phyloP scores from a whole-genome alignment of 2,113 vertebrate species.

The Anthoscopus minutus region DNA sequence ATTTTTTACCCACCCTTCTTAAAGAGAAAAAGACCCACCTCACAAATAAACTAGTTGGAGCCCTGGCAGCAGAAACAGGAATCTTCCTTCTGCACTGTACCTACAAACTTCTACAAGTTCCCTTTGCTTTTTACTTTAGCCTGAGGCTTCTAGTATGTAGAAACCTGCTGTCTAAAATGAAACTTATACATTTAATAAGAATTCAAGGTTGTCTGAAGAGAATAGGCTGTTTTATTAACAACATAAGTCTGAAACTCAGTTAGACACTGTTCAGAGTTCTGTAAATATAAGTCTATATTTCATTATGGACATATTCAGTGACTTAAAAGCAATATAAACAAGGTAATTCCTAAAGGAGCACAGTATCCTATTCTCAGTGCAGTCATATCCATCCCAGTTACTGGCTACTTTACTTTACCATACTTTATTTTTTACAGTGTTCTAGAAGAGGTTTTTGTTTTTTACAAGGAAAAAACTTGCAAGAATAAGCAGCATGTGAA shows the following conservation, averaged over 20 bases:
- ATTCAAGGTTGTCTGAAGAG: conserved; percentile 44
- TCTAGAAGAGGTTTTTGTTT: not conserved
- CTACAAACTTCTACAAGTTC: not conserved
- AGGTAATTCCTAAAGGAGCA: not conserved
- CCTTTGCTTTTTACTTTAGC: not conserved
- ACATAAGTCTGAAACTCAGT: conserved; percentile 58
- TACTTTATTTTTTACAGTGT: not conserved
- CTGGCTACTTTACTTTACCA: not conserved
- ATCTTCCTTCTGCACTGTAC: not conserved
- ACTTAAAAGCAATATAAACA: conserved; percentile 35
- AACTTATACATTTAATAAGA: conserved; percentile 47
- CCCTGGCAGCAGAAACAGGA: not conserved
- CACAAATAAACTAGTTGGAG: not conserved
- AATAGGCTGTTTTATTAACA: conserved; percentile 53
- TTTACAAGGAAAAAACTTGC: not conserved
- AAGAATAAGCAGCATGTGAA: not conserved
- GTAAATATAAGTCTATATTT: conserved; percentile 43
- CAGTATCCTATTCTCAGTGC: not conserved
- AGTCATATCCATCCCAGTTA: not conserved
- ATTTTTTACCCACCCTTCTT: not conserved
- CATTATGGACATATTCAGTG: not conserved
- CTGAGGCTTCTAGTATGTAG: conserved; percentile 14
- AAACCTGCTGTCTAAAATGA: conserved; percentile 29
- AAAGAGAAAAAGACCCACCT: not conserved
- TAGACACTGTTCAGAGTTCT: conserved; percentile 13